These are phyloP conservation scores for Eospalax fontanierii DNA, from an alignment of 2,797 vertebrate genomes.

Conservation along the genomic window DNA sequence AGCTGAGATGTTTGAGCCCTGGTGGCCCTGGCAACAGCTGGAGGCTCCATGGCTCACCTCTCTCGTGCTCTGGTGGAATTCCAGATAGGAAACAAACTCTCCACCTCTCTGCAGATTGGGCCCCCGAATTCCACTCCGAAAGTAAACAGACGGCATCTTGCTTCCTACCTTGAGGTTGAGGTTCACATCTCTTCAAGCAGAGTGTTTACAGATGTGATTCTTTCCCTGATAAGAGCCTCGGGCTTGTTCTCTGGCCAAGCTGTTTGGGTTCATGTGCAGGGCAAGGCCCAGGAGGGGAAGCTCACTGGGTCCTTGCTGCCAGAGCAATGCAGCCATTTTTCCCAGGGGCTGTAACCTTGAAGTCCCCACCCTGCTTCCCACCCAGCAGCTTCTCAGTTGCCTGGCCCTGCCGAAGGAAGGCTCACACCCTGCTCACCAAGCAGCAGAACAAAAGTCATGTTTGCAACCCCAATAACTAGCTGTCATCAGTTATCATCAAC, in stretches of 20 bases:
- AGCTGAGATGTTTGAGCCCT: neutral
- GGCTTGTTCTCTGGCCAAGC: conserved; percentile 55
- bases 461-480: neutral
- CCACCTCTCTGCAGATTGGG: conserved; percentile 11
- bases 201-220: conserved; percentile 77
- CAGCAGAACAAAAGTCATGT: neutral
- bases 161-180: conserved; percentile 73
- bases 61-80: conserved; percentile 7
- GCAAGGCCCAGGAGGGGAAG: conserved; percentile 50
- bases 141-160: conserved; percentile 77
- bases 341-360: neutral
- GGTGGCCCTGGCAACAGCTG: conserved; percentile 3
- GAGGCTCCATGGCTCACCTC: neutral
- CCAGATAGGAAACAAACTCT: conserved; percentile 11
- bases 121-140: conserved; percentile 66
- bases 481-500: neutral
- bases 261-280: conserved; percentile 80
- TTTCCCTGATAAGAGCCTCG: conserved; percentile 64
- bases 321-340: conserved; percentile 56
- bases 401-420: neutral
- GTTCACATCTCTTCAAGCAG: conserved; percentile 64
- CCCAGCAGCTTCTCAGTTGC: neutral
- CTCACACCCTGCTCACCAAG: neutral
- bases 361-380: neutral
- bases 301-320: neutral